Evolutionary conservation across 2,888 invertebrate species (phyloP).

Genomic region (Heliconius charithonia): DNA sequence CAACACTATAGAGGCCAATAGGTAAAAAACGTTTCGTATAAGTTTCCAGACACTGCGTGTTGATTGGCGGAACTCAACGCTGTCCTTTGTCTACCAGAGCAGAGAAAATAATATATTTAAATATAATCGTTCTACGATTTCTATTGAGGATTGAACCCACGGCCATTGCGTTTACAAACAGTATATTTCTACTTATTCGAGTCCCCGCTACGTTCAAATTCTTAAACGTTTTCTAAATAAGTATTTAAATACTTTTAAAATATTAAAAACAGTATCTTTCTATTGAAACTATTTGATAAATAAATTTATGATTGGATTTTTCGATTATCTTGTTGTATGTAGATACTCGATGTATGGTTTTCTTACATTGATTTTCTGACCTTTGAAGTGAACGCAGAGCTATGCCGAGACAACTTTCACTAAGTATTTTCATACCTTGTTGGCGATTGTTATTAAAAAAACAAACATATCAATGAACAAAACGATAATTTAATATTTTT

Average conservation of each 20-base stretch:
- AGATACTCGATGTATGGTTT: neutral
- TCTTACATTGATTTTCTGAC: constrained; percentile 26
- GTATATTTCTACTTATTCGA: neutral
- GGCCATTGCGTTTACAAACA: neutral
- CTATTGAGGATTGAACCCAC: neutral
- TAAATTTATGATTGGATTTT: neutral
- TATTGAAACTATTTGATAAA: neutral
- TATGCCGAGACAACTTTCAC: constrained; percentile 39
- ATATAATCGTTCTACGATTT: neutral
- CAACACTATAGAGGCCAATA: no score
- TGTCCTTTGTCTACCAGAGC: neutral
- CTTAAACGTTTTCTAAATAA: no score
- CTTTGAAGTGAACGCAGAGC: constrained; percentile 18
- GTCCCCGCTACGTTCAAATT: no score
- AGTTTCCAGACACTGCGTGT: neutral
- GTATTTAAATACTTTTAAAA: no score
- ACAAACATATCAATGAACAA: no score
- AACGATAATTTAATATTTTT: neutral
- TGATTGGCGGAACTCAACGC: neutral
- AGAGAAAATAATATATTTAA: neutral
- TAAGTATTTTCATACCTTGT: constrained; percentile 23
- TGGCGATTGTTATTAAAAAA: neutral
- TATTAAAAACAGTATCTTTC: neutral
- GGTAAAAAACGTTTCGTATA: no score
- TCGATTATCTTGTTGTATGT: neutral